Percentiles rank a stretch among this genome's conserved stretches.
Conservation (phyloP, 2,888 invertebrate species). For the Dynastes tityus region DNA sequence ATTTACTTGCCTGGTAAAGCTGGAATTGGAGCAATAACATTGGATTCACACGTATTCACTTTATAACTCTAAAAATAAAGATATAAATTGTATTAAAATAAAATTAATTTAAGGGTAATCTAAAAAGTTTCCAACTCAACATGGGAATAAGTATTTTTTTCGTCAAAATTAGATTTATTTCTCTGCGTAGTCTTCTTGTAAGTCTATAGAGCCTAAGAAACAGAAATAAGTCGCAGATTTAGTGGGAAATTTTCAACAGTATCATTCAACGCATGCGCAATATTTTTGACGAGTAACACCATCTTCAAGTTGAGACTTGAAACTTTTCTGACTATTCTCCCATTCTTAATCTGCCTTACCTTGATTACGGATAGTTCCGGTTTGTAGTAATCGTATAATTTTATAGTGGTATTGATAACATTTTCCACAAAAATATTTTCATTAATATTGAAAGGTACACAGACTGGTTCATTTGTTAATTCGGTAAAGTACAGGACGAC, state of each 20-base stretch:
- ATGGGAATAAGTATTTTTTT: no score
- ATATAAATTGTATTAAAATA: conserved; percentile 6
- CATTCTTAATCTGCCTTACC: conserved; percentile 69
- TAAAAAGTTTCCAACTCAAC: background rate
- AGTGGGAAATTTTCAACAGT: no score
- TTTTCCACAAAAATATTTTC: conserved; percentile 71
- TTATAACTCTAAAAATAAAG: conserved; percentile 54
- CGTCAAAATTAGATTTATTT: no score
- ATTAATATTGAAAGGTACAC: conserved; percentile 71
- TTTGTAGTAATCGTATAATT: conserved; percentile 78
- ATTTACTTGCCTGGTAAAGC: conserved; percentile 52
- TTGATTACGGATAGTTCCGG: conserved; percentile 71
- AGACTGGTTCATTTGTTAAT: conserved; percentile 69
- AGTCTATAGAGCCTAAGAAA: no score
- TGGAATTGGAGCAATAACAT: conserved; percentile 53
- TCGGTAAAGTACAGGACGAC: conserved; percentile 74
- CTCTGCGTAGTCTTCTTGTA: no score
- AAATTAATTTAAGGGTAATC: background rate
- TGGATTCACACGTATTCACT: conserved; percentile 54
- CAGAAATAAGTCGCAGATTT: no score
- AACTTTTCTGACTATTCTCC: no score
- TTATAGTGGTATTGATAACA: conserved; percentile 73
- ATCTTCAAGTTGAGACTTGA: no score
- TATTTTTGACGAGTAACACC: no score
- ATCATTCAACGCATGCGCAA: no score